Evolutionary conservation across 2,888 invertebrate species (phyloP).

Genomic region (Lasioglossum pauxillum): DNA sequence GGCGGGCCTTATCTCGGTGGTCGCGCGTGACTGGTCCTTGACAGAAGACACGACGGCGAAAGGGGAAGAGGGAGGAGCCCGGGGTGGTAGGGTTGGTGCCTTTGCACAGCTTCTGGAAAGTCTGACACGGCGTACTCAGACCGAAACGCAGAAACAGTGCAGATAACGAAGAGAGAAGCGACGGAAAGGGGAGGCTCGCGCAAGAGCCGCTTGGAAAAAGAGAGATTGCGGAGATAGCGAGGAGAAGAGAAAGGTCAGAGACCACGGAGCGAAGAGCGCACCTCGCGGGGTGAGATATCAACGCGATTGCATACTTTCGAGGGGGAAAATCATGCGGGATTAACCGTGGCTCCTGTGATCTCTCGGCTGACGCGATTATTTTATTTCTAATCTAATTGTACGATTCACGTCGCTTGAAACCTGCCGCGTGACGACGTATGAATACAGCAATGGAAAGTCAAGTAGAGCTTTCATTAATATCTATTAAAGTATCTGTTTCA

Average conservation of each 20-base stretch:
- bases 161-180: conserved; percentile 40
- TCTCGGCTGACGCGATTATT: neutral
- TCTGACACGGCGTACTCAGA: conserved; percentile 41
- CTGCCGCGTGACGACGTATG: too few species aligned
- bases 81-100: conserved; percentile 28
- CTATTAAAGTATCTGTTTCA: neutral
- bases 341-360: neutral
- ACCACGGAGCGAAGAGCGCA: neutral
- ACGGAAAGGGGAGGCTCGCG: conserved; percentile 5
- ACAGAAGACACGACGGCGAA: conserved; percentile 50
- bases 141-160: conserved; percentile 56
- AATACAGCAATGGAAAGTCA: neutral
- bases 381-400: neutral
- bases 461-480: neutral
- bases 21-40: conserved; percentile 76
- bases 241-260: conserved; percentile 21
- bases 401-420: too few species aligned
- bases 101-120: conserved; percentile 45
- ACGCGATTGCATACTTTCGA: conserved; percentile 9
- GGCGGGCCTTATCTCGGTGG: conserved; percentile 76
- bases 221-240: conserved; percentile 22
- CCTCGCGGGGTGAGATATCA: conserved; percentile 29
- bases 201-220: conserved; percentile 10
- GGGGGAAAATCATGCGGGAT: neutral
- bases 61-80: neutral